Conservation (phyloP, 2,113 vertebrate species). For the Pelusios castaneus region DNA sequence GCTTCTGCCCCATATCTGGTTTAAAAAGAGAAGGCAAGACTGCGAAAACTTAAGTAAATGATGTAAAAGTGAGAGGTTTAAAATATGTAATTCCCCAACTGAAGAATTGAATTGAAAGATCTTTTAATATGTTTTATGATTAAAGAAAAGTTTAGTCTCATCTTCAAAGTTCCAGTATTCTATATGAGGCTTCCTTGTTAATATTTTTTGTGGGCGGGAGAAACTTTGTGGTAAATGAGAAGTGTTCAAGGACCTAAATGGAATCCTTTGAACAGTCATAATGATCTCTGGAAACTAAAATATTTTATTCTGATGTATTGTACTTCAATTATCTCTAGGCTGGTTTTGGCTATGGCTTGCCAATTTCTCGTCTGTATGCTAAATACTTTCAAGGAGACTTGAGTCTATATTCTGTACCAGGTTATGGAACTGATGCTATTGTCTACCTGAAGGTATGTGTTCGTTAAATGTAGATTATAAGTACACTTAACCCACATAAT, state of each 20-base stretch:
- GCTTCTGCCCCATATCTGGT: background rate
- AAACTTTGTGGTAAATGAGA: background rate
- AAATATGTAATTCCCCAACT: background rate
- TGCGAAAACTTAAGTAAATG: background rate
- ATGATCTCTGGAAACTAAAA: background rate
- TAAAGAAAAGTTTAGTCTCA: background rate
- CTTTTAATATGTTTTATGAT: background rate
- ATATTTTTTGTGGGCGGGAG: background rate
- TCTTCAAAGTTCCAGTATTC: background rate
- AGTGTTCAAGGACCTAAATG: background rate
- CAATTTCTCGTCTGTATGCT: constrained; percentile 97
- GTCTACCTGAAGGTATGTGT: constrained; percentile 93
- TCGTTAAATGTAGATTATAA: background rate
- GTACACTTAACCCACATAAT: background rate
- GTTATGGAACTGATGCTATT: constrained; percentile 94
- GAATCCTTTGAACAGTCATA: background rate
- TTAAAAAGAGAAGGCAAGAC: background rate
- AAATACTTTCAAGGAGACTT: constrained; percentile 98
- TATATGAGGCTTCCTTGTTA: background rate
- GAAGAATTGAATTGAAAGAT: background rate
- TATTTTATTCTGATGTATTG: background rate
- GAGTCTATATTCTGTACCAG: constrained; percentile 95
- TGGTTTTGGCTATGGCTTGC: constrained; percentile 97
- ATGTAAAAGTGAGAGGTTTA: accelerated
- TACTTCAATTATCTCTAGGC: constrained; percentile 80